Evolutionary conservation across 2,113 vertebrate species (phyloP).

Genomic region (Andinoacara biseriatus): DNA sequence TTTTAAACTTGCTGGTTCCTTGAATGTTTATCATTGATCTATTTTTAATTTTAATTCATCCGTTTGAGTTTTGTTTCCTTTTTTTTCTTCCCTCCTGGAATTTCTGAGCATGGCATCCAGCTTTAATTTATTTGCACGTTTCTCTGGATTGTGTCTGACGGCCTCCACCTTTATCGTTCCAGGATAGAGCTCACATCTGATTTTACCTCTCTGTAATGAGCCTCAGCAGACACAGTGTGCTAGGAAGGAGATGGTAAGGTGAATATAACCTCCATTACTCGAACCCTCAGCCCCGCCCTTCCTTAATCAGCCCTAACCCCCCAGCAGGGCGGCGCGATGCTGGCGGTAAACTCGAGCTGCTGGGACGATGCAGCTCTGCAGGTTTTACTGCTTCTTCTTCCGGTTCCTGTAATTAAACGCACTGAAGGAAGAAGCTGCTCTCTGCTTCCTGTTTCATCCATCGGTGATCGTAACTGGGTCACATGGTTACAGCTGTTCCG

Average conservation of each 20-base stretch:
- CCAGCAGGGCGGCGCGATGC: neutral
- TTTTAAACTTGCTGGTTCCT: no score
- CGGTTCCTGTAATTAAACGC: neutral
- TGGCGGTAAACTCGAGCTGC: accelerated
- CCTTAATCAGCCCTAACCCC: neutral
- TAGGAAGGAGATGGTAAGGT: slow-evolving; percentile 63
- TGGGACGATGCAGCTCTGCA: neutral
- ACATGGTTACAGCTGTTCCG: neutral
- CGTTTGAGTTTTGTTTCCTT: neutral
- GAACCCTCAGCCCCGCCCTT: neutral
- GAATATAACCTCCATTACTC: neutral
- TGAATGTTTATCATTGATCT: neutral
- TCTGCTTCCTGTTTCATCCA: neutral
- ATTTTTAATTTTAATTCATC: neutral
- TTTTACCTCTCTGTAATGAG: slow-evolving; percentile 70
- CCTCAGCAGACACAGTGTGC: slow-evolving; percentile 47
- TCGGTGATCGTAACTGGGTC: neutral
- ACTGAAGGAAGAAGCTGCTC: neutral
- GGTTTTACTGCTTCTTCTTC: no score
- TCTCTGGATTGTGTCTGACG: slow-evolving; percentile 13
- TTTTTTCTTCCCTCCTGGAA: neutral
- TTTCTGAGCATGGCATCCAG: neutral
- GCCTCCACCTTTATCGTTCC: slow-evolving; percentile 65
- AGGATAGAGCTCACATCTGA: slow-evolving; percentile 77
- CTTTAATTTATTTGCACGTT: neutral